These are phyloP conservation scores for Vandiemenella viatica DNA, from an alignment of 2,888 invertebrate species.

Conservation along the genomic window DNA sequence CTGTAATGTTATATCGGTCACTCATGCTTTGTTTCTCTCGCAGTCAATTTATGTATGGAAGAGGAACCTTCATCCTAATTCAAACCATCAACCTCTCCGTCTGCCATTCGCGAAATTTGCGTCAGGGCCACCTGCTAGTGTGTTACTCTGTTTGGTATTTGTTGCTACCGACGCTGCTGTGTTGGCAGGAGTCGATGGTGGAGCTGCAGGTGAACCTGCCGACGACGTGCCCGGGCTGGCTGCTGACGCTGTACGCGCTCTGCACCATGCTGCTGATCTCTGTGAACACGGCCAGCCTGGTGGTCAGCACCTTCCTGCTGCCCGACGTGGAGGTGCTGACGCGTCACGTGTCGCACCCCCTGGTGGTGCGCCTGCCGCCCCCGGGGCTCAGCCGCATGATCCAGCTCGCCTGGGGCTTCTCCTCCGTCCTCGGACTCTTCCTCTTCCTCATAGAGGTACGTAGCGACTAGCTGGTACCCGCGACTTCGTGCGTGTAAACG, in stretches of 20 bases:
- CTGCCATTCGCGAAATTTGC: too few relatives aligned
- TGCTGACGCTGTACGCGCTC: constrained; percentile 37
- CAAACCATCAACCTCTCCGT: too few relatives aligned
- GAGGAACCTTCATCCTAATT: too few relatives aligned
- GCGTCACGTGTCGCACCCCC: constrained; percentile 24
- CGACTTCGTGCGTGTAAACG: too few relatives aligned
- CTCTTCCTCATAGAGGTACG: constrained; percentile 41
- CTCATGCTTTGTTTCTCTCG: too few relatives aligned
- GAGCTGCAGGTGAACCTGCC: constrained; percentile 34
- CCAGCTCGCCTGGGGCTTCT: constrained; percentile 41
- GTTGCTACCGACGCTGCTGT: too few relatives aligned
- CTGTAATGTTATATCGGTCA: too few relatives aligned
- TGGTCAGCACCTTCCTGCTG: constrained; percentile 47
- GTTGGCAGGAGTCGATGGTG: constrained; percentile 38
- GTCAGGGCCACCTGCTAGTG: too few relatives aligned
- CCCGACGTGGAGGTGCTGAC: constrained; percentile 43
- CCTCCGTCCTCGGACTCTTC: constrained; percentile 41
- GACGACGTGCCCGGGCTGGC: constrained; percentile 26
- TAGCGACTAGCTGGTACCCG: too few relatives aligned
- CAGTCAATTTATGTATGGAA: too few relatives aligned
- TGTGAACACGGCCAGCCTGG: constrained; percentile 42
- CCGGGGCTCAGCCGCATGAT: constrained; percentile 28
- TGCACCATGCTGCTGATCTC: constrained; percentile 41
- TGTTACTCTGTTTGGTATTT: too few relatives aligned
- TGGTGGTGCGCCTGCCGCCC: constrained; percentile 21